Base-by-base conservation (phyloP, 2,113 vertebrate species). In the Petromus typicus region DNA sequence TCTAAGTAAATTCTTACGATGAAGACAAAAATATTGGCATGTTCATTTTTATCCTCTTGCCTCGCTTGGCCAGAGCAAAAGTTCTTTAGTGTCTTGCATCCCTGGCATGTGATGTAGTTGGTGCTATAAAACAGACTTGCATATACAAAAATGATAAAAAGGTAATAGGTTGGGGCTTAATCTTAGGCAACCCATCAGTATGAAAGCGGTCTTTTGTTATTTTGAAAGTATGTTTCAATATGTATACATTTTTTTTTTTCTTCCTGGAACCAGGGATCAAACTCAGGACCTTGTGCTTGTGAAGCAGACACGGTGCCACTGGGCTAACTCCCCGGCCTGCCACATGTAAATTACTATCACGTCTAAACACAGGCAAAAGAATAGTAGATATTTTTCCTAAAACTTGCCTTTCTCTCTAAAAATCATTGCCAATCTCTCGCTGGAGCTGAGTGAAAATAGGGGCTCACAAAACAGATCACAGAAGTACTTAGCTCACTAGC, bases 1-100 rank as follows among this genome's bases (percentile, higher is more conserved):
- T 96, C 91, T 97, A 95, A 97, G 98, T 96, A 97, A 97, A 95
- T 96, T 89, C 91, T 91, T 97, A 69, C 97, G 97, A 97, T 96
- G 96, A 96, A 93, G 84, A 93, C 95, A 43, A 83, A 97, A 93
- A 95, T 96, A 88, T 85, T 63, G 23, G 14, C 84, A 8, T 82
- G 80, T 56, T 97, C 61, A 12, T 86, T 96, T 96, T 95, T 88
- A 97, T 95, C 95, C 95, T 67, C 66, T 37, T 71, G 9, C 71
- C 90, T 67, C 7, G 64, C 86, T 97, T 86, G 81, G 84, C 59
- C 8, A 63, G 48, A 92, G 69, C 75, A 25, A 37, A n/a, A 89
- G 59, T 56, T 6, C 59, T 40, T 0, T 63, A 84, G 16, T n/a
- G 71, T 93, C n/a, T 94, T 79, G n/a, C 34, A 3, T 90, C 96